Conservation (phyloP, 2,888 invertebrate species). For the Caenorhabditis japonica region DNA sequence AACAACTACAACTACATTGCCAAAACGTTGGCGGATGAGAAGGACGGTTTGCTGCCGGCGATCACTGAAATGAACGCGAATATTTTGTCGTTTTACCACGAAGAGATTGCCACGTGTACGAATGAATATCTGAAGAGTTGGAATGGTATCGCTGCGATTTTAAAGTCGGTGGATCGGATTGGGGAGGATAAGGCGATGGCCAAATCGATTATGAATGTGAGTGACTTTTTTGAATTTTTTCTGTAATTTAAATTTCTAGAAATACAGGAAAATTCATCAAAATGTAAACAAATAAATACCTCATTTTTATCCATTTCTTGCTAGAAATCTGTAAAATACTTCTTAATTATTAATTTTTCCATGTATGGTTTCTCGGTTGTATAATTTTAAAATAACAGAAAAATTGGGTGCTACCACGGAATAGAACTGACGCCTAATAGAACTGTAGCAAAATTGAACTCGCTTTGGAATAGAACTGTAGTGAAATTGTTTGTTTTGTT, state of each 20-base stretch:
- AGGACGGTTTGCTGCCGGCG: conserved; percentile 64
- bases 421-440: no score
- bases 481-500: no score
- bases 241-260: not conserved
- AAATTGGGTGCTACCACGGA: no score
- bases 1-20: conserved; percentile 75
- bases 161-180: conserved; percentile 51
- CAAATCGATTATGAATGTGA: conserved; percentile 53
- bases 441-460: no score
- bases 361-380: no score
- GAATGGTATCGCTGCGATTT: conserved; percentile 54
- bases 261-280: no score
- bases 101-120: conserved; percentile 66
- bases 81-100: conserved; percentile 68
- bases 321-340: no score
- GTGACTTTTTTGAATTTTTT: not conserved
- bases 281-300: no score
- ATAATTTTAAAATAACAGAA: no score
- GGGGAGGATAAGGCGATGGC: conserved; percentile 56
- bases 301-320: no score
- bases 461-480: no score
- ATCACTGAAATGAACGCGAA: conserved; percentile 66
- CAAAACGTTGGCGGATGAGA: conserved; percentile 60
- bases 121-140: conserved; percentile 69
- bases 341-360: no score